A percentile compares a stretch with the other conserved stretches of the same genome.
These are phyloP conservation scores for Argynnis bischoffii DNA, from an alignment of 2,888 invertebrate species.

Conservation along the genomic window DNA sequence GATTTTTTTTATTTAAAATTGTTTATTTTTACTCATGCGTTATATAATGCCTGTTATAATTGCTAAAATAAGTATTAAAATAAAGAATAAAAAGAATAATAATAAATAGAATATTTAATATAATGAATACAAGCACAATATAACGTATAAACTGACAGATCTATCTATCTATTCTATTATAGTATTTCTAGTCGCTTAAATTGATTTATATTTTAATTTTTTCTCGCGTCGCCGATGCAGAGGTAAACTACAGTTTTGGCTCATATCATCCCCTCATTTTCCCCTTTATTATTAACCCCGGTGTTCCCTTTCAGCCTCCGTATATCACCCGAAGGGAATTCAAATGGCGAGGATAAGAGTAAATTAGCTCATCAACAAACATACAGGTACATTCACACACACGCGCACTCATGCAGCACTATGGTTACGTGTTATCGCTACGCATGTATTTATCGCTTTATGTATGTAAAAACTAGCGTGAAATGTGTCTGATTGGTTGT, in stretches of 20 bases:
- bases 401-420: conserved; percentile 35
- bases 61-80: too few species aligned
- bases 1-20: too few species aligned
- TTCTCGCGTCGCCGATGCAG: conserved; percentile 73
- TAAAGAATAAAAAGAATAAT: not conserved
- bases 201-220: conserved; percentile 13
- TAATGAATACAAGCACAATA: not conserved
- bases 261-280: conserved; percentile 58
- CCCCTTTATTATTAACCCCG: conserved; percentile 71
- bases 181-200: conserved; percentile 24
- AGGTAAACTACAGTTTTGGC: conserved; percentile 69
- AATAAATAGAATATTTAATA: too few species aligned
- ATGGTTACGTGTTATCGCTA: conserved; percentile 23
- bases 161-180: conserved; percentile 13
- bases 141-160: not conserved
- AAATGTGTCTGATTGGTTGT: conserved; percentile 6
- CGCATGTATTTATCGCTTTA: conserved; percentile 21
- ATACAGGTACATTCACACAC: conserved; percentile 84
- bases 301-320: conserved; percentile 84
- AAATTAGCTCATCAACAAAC: conserved; percentile 88
- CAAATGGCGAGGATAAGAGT: conserved; percentile 86
- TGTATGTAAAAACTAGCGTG: not conserved
- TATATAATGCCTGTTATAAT: too few species aligned
- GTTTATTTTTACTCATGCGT: too few species aligned
- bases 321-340: conserved; percentile 82